Percentiles rank a stretch among this genome's conserved stretches.
These are phyloP conservation scores for Campylorhamphus procurvoides DNA, from an alignment of 2,113 vertebrate species.

Conservation along the genomic window DNA sequence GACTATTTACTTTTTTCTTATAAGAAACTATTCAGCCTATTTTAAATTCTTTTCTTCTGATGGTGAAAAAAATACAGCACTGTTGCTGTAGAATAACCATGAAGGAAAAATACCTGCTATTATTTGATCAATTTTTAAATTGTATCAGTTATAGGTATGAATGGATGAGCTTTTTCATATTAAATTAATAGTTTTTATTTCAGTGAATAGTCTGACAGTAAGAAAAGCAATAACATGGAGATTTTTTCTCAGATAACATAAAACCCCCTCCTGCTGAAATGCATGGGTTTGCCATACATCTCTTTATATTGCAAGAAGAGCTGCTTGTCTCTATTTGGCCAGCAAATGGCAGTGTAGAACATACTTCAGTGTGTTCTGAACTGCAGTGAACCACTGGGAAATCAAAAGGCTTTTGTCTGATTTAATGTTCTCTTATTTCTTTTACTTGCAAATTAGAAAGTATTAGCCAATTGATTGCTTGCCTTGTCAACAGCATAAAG, in stretches of 20 bases:
- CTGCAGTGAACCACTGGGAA: neutral
- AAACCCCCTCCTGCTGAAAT: neutral
- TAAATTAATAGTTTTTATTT: neutral
- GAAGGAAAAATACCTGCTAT: neutral
- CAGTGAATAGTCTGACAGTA: neutral
- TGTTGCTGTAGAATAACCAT: neutral
- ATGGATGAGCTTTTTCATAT: neutral
- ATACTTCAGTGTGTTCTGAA: neutral
- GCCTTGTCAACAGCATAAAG: neutral
- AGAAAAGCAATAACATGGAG: neutral
- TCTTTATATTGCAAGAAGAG: neutral
- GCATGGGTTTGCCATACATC: neutral
- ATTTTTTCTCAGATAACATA: neutral
- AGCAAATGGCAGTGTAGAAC: slow-evolving; percentile 24
- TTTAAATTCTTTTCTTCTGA: neutral
- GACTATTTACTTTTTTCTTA: neutral
- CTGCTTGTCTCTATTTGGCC: neutral
- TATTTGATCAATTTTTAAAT: neutral
- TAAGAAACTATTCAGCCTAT: neutral
- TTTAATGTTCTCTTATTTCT: neutral
- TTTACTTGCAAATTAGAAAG: neutral
- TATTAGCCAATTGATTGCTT: neutral
- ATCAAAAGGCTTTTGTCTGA: neutral
- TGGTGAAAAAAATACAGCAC: neutral
- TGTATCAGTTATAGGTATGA: neutral